Percentiles rank a stretch among this genome's conserved stretches.
Evolutionary conservation across 2,113 vertebrate genomes (phyloP).

Genomic region (Datnioides undecimradiatus): DNA sequence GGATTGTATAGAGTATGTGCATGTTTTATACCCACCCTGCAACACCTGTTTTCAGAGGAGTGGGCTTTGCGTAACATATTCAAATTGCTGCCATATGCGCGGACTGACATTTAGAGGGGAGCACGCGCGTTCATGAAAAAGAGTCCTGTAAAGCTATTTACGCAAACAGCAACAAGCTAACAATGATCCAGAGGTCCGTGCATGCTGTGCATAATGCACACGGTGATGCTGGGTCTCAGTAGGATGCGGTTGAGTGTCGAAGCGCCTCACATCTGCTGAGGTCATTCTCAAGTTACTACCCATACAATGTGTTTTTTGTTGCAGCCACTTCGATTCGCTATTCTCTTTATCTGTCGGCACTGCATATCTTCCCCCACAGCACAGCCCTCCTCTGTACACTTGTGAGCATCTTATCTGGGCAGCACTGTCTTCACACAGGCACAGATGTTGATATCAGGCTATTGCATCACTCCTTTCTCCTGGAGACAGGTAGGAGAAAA

Average conservation of each 20-base stretch:
- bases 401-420: conserved; percentile 57
- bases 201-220: neutral
- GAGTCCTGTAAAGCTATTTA: neutral
- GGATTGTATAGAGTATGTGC: neutral
- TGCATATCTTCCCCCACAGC: conserved; percentile 27
- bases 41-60: neutral
- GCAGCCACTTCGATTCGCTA: conserved; percentile 11
- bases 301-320: neutral
- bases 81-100: neutral
- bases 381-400: conserved; percentile 36
- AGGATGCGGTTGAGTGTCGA: neutral
- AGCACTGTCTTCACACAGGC: conserved; percentile 43
- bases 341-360: conserved; percentile 44
- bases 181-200: neutral
- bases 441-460: conserved; percentile 66
- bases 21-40: neutral
- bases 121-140: neutral
- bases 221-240: neutral
- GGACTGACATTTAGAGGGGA: neutral
- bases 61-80: neutral
- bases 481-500: conserved; percentile 58
- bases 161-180: neutral
- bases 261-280: neutral
- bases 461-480: conserved; percentile 67
- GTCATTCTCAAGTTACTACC: conserved; percentile 33